Evolutionary conservation across 2,888 invertebrate genomes (phyloP).

Genomic region (Synergus umbraculus): DNA sequence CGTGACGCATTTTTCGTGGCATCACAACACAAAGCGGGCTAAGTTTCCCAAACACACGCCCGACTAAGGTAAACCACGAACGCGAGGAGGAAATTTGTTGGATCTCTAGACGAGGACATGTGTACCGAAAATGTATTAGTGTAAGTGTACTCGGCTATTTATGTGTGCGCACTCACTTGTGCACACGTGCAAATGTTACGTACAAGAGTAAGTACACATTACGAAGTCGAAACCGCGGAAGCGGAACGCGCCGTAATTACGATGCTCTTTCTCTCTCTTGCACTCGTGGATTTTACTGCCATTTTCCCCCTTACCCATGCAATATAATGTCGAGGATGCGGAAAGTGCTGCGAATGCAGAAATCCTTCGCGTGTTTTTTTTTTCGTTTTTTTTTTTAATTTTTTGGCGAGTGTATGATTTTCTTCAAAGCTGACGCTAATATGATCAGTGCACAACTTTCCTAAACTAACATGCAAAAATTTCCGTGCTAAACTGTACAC

Average conservation of each 20-base stretch:
- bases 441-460: neutral
- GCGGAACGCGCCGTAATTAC: constrained; percentile 36
- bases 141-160: constrained; percentile 32
- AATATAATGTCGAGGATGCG: constrained; percentile 24
- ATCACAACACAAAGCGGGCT: constrained; percentile 6
- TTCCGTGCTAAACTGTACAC: too few relatives aligned
- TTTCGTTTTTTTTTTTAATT: neutral
- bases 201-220: constrained; percentile 39
- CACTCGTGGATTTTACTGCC: neutral
- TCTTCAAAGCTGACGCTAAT: constrained; percentile 3
- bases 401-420: too few relatives aligned
- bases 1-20: neutral
- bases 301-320: neutral
- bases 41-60: constrained; percentile 29
- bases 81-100: constrained; percentile 16
- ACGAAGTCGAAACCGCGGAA: constrained; percentile 36
- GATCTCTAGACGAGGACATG: constrained; percentile 22
- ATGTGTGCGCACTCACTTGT: constrained; percentile 35
- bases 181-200: constrained; percentile 36
- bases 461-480: too few relatives aligned
- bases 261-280: constrained; percentile 14
- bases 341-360: constrained; percentile 17
- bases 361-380: constrained; percentile 11
- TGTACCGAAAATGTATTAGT: neutral
- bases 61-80: constrained; percentile 21